These are phyloP conservation scores for Lycodopsis pacificus DNA, from an alignment of 2,797 vertebrate species.

Conservation along the genomic window DNA sequence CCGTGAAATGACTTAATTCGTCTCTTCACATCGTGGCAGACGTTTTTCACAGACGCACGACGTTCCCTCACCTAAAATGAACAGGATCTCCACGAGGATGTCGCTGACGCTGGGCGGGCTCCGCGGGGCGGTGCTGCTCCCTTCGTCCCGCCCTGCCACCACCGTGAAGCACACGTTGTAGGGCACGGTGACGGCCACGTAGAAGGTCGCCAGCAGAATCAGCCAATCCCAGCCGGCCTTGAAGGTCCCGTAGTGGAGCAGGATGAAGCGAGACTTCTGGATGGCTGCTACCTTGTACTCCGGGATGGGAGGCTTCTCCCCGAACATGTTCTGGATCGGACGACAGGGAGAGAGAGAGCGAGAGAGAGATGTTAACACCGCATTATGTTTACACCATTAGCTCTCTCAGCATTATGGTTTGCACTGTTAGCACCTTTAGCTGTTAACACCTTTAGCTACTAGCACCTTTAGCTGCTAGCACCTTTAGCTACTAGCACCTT, in stretches of 20 bases:
- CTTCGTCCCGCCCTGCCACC: slow-evolving; percentile 78
- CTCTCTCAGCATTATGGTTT: too few species aligned
- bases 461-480: too few species aligned
- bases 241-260: slow-evolving; percentile 97
- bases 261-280: slow-evolving; percentile 96
- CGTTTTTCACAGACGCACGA: neutral
- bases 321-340: slow-evolving; percentile 91
- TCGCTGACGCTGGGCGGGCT: slow-evolving; percentile 95
- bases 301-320: slow-evolving; percentile 95
- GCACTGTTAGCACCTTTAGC: too few species aligned
- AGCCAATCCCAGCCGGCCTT: slow-evolving; percentile 99
- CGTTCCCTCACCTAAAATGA: slow-evolving; percentile 91
- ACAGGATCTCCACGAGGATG: slow-evolving; percentile 97
- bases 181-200: slow-evolving; percentile 97
- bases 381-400: too few species aligned
- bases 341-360: too few species aligned
- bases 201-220: slow-evolving; percentile 96
- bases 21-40: too few species aligned
- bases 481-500: too few species aligned
- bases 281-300: slow-evolving; percentile 98
- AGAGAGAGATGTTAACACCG: neutral
- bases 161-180: slow-evolving; percentile 97
- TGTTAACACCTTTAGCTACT: too few species aligned
- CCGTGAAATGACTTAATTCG: neutral
- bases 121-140: slow-evolving; percentile 84